Conservation (phyloP, 2,113 vertebrate species). For the Steatornis caripensis region DNA sequence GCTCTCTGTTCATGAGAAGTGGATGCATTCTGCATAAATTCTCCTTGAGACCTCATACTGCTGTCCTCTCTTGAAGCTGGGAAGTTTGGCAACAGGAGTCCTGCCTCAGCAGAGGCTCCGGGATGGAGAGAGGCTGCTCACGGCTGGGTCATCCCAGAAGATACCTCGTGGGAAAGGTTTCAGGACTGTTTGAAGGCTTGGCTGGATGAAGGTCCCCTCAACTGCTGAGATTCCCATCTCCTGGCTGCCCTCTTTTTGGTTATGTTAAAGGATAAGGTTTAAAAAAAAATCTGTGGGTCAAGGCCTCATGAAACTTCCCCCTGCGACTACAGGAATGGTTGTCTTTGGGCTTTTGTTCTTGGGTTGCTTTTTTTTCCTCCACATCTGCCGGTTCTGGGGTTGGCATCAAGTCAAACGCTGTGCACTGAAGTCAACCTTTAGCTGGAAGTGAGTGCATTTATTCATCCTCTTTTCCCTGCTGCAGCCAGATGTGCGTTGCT, state of each 20-base stretch:
- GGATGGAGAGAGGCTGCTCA: neutral
- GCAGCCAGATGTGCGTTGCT: neutral
- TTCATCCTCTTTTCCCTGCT: neutral
- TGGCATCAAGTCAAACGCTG: neutral
- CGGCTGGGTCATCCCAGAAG: neutral
- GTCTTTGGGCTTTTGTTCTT: neutral
- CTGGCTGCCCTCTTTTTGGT: neutral
- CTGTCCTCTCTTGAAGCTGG: neutral
- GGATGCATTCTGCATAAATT: neutral
- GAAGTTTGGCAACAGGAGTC: neutral
- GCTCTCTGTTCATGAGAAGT: neutral
- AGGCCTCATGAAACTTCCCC: neutral
- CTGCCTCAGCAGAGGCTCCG: neutral
- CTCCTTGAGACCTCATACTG: neutral
- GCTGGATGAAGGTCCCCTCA: neutral
- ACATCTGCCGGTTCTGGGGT: neutral
- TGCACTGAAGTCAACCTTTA: neutral
- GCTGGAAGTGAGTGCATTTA: neutral
- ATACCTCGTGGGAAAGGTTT: neutral
- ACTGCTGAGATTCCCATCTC: neutral
- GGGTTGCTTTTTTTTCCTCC: neutral
- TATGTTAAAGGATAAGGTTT: neutral
- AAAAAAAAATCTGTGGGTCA: neutral
- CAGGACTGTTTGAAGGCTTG: neutral
- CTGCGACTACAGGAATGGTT: neutral